Percentiles rank a stretch among this genome's conserved stretches.
phyloP scores from a whole-genome alignment of 1,140 invertebrate genomes.

The Megathymus violae region DNA sequence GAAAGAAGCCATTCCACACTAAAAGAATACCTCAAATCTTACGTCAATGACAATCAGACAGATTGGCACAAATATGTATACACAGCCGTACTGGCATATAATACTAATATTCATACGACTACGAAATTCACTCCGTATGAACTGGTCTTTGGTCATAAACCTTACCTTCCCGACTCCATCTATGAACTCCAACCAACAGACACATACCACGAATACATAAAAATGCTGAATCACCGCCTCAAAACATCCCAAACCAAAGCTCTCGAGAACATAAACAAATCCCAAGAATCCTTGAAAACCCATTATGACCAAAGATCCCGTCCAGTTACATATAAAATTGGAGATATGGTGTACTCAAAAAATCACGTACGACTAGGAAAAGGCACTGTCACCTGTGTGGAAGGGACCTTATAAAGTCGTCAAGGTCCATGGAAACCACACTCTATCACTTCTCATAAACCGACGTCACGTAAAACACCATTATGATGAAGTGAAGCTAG shows the following conservation, averaged over 20 bases:
- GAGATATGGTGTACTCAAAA: conserved; percentile 29
- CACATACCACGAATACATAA: conserved; percentile 36
- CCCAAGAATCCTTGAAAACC: conserved; percentile 31
- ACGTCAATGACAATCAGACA: conserved; percentile 15
- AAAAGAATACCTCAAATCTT: conserved; percentile 32
- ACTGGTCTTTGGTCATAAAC: conserved; percentile 25
- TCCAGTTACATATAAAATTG: conserved; percentile 20
- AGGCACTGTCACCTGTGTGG: conserved; percentile 25
- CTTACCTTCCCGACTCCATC: conserved; percentile 30
- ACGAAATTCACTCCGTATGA: conserved; percentile 32
- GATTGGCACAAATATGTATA: conserved; percentile 22
- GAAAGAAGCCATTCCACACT: conserved; percentile 23
- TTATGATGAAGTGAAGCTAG: conserved; percentile 31
- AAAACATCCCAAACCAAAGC: conserved; percentile 33
- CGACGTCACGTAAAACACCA: conserved; percentile 32
- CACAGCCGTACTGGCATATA: conserved; percentile 24
- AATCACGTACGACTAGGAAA: conserved; percentile 30
- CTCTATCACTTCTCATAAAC: conserved; percentile 32
- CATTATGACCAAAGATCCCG: conserved; percentile 21
- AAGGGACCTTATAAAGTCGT: conserved; percentile 36
- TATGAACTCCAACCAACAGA: conserved; percentile 14
- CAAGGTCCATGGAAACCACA: conserved; percentile 33
- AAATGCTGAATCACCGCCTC: conserved; percentile 34
- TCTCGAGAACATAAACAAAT: conserved; percentile 24
- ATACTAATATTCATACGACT: not conserved